Conservation (phyloP, 2,888 invertebrate species). For the Oxytorus armatus region DNA sequence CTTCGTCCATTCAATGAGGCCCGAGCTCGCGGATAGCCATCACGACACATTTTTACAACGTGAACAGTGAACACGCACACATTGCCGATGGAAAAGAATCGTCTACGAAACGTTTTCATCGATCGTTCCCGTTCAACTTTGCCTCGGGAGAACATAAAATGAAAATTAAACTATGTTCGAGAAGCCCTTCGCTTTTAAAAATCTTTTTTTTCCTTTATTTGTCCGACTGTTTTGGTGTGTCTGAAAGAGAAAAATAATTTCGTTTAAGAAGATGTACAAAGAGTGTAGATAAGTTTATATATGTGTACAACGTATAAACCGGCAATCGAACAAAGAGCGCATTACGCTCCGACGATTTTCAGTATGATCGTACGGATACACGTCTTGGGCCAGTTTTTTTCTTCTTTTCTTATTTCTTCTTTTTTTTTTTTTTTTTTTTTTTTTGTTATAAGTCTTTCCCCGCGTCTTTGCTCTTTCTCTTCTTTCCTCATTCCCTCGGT, state of each 20-base stretch:
- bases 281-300: slow-evolving; percentile 28
- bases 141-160: slow-evolving; percentile 39
- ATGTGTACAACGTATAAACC: slow-evolving; percentile 50
- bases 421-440: slow-evolving; percentile 8
- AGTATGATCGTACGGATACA: slow-evolving; percentile 67
- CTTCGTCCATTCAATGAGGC: slow-evolving; percentile 28
- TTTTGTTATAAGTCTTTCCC: slow-evolving; percentile 35
- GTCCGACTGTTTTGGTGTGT: too few species aligned
- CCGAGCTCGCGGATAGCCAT: slow-evolving; percentile 6
- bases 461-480: slow-evolving; percentile 11
- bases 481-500: slow-evolving; percentile 27
- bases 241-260: slow-evolving; percentile 56
- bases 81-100: slow-evolving; percentile 11
- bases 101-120: slow-evolving; percentile 47
- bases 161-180: slow-evolving; percentile 52
- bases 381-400: slow-evolving; percentile 62
- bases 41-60: slow-evolving; percentile 19
- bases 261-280: too few species aligned
- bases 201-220: slow-evolving; percentile 51
- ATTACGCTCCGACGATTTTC: slow-evolving; percentile 67
- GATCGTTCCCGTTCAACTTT: slow-evolving; percentile 42
- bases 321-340: slow-evolving; percentile 66
- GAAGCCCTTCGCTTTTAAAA: slow-evolving; percentile 11
- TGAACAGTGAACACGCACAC: background rate
- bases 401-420: slow-evolving; percentile 39